Conservation (phyloP, 2,113 vertebrate genomes). For the Marmota monax region DNA sequence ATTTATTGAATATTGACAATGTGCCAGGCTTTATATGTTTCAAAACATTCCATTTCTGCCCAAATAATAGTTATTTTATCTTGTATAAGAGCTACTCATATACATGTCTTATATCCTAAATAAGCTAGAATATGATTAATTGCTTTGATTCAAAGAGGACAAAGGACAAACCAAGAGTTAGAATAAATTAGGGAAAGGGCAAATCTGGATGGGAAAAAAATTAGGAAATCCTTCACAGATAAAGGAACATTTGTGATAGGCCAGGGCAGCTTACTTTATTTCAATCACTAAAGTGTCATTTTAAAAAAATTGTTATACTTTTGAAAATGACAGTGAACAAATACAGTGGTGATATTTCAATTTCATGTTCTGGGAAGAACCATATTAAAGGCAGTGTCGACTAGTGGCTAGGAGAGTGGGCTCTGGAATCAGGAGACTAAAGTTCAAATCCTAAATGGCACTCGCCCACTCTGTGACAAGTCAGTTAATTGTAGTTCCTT, state of each 20-base stretch:
- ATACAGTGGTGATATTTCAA: neutral
- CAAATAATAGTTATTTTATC: constrained; percentile 1
- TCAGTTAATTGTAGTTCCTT: neutral
- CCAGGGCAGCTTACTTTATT: neutral
- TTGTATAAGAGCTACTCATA: constrained; percentile 3
- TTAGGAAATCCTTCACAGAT: constrained; percentile 13
- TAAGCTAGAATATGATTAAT: constrained; percentile 55
- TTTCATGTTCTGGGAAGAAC: neutral
- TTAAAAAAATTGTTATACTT: neutral
- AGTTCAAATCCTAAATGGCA: neutral
- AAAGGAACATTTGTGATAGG: constrained; percentile 11
- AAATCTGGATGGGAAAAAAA: neutral
- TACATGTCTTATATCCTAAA: constrained; percentile 57
- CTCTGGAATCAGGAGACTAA: neutral
- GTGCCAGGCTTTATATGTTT: neutral
- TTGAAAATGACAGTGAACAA: constrained; percentile 48
- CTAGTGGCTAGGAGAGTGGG: neutral
- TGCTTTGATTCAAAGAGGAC: neutral
- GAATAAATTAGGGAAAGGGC: constrained; percentile 51
- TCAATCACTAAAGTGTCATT: constrained; percentile 32
- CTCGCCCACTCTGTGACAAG: neutral
- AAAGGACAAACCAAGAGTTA: neutral
- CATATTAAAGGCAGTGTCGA: neutral
- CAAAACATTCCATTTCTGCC: constrained; percentile 57
- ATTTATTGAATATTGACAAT: constrained; percentile 50